These are phyloP conservation scores for Nomada flava DNA, from an alignment of 2,888 invertebrate genomes.

Conservation along the genomic window DNA sequence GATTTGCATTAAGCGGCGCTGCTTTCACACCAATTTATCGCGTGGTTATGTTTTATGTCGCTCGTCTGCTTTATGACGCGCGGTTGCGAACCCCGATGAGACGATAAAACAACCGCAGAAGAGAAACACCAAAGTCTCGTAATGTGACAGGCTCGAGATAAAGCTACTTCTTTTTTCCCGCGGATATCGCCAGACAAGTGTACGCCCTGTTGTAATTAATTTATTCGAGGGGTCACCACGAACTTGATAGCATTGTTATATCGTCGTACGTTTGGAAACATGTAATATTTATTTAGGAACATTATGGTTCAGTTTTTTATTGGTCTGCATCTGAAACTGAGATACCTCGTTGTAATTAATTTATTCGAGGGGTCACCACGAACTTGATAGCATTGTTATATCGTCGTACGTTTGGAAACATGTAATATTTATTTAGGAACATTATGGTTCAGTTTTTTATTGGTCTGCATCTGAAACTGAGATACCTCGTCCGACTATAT, in stretches of 20 bases:
- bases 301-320: too few species aligned
- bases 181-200: background rate
- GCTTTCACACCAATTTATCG: conserved; percentile 71
- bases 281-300: too few species aligned
- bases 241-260: background rate
- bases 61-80: conserved; percentile 61
- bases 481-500: too few species aligned
- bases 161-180: conserved; percentile 6
- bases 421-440: too few species aligned
- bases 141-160: conserved; percentile 24
- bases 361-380: conserved; percentile 31
- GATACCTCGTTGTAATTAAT: conserved; percentile 58
- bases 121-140: conserved; percentile 21
- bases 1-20: conserved; percentile 69
- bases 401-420: too few species aligned
- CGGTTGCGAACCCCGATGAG: conserved; percentile 49
- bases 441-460: too few species aligned
- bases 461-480: too few species aligned
- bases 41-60: conserved; percentile 69
- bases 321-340: too few species aligned
- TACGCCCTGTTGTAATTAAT: conserved; percentile 53
- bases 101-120: conserved; percentile 62
- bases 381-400: background rate
- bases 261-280: too few species aligned
- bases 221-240: conserved; percentile 31